Base-by-base conservation (phyloP, 2,113 vertebrate species). In the Mus spicilegus region DNA sequence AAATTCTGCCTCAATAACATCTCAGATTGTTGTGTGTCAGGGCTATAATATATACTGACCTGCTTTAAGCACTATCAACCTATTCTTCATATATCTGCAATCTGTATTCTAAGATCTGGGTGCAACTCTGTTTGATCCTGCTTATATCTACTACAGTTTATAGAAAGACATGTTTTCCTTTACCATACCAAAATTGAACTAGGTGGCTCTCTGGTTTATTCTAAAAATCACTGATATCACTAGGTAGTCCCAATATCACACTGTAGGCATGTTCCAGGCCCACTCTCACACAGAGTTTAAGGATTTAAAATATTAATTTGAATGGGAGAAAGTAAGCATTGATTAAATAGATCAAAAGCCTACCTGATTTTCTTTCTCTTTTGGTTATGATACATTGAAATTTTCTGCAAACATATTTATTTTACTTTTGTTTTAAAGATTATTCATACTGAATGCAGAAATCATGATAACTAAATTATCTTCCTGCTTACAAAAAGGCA, bases 401-500 rank as follows among this genome's bases (percentile, higher is more conserved):
- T 84, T 95, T 13, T 88, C 22, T 70, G n/a, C 73, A 93, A 69
- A 90, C 10, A 42, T 69, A 56, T 42, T 65, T 54, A 39, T 56
- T 86, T 81, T 67, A 58, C 11, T n/a, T 90, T 51, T 5, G 56
- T 76, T 88, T 63, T 88, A 80, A 84, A 91, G 17, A 30, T 39
- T 78, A 61, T 85, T 94, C 67, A 28, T 8, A 90, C 9, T 26
- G 6, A 93, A 58, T 24, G 56, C 42, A 88, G 56, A 81, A 77
- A 87, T 92, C 56, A 69, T 49, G 67, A 28, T 22, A 49, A 65
- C 58, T 87, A 87, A 75, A 96, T 63, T 73, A 30, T 93, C 30
- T 89, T 85, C 16, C 72, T 88, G 69, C 51, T 93, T 94, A 69
- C 39, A 76, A 90, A 10, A 86, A 94, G 7, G 30, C 16, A 78